Evolutionary conservation across 2,888 invertebrate genomes (phyloP), one percentile per base, ranked within the genome.

Genomic region (Ephialtes manifestator): DNA sequence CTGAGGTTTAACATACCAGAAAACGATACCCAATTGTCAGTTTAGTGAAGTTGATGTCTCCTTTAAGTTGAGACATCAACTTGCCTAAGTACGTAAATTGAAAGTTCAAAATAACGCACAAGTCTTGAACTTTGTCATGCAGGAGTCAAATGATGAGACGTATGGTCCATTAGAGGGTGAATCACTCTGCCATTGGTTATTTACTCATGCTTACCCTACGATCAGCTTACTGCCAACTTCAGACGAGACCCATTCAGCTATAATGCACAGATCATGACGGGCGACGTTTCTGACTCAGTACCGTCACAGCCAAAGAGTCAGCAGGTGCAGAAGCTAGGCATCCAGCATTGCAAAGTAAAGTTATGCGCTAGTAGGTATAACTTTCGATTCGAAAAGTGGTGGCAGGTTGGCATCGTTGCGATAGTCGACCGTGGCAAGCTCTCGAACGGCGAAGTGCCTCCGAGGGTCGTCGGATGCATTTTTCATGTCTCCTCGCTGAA

Each of bases 321-420:
- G 35, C 35, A 53, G 48, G 46, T 43, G 43, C 7, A 46, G 31
- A 63, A 31, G 31, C 48, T 46, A 58, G 53, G 48, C 46, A 65
- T 53, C 31, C 43, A 71, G 74, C 58, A 53, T 68, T 31, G 63
- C 18, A 53, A 55, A 60, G 86, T 53, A 88, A 90, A 89, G 87
- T 90, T 88, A 83, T 86, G 87, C 86, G 82, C 55, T 11, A 86
- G 90, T 91, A 90, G 91, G 91, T 92, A 85, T 83, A 92, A 93
- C 92, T 93, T 92, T 93, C 91, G 92, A 93, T 93, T 91, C 90
- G 91, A 92, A 92, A 93, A 92, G 92, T 91, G 90, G 89, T 90
- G 92, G 91, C 92, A 91, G 92, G 90, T 91, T 90, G 90, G 90
- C 90, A 80, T 83, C 58, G 80, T 70, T 58, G 68, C 77, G 85